These are phyloP conservation scores for Cloeon dipterum DNA, from an alignment of 2,888 invertebrate genomes.

Conservation along the genomic window DNA sequence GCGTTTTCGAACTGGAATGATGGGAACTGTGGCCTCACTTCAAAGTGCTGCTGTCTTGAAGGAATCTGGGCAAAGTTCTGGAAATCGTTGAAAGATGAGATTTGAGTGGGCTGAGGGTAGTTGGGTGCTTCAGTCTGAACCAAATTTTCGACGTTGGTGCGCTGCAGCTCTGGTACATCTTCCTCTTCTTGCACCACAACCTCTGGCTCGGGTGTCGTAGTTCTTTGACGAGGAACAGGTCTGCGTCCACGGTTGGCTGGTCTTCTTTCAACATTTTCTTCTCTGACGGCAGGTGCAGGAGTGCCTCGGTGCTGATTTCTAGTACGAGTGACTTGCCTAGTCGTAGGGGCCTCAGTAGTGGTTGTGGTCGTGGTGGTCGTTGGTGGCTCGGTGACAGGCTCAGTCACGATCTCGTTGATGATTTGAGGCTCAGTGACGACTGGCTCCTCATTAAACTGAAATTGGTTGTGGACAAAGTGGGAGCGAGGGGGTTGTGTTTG, in stretches of 20 bases:
- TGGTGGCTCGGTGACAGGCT: not conserved
- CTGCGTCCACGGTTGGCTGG: not conserved
- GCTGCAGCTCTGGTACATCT: not conserved
- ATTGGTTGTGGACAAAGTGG: too few species aligned
- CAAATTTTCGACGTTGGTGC: not conserved
- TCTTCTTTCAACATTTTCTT: too few species aligned
- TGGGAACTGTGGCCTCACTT: too few species aligned
- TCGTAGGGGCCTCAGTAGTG: slow-evolving; percentile 10
- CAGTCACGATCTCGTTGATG: not conserved
- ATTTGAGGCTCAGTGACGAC: not conserved
- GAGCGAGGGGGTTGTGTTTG: not conserved
- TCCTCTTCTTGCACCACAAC: not conserved
- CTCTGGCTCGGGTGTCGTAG: not conserved
- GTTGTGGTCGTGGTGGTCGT: slow-evolving; percentile 11
- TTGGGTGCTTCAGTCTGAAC: not conserved
- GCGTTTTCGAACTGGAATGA: too few species aligned
- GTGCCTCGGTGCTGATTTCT: not conserved
- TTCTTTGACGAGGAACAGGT: not conserved
- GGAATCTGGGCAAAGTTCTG: too few species aligned
- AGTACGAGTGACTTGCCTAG: not conserved
- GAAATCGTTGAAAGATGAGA: too few species aligned
- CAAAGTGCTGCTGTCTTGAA: too few species aligned
- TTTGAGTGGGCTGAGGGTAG: not conserved
- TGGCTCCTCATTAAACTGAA: not conserved
- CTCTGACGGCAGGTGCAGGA: not conserved